Base-by-base conservation (phyloP, 2,888 invertebrate species). In the Formica aserva region DNA sequence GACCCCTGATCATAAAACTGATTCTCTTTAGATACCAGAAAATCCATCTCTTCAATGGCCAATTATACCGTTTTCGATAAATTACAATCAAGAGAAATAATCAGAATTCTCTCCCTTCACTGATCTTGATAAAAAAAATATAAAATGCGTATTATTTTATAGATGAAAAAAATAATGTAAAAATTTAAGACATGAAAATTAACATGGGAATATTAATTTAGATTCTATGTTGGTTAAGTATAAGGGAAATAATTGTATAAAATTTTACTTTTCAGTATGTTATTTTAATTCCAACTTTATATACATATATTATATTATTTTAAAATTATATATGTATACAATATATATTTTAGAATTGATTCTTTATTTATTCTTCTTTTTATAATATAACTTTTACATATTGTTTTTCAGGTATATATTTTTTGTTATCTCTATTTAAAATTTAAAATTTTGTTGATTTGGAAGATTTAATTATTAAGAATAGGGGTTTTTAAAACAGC, bases 11-110 rank as follows among this genome's bases (percentile, higher is more conserved):
- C 29, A 26, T 48, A n/a, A 52, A 48, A 48, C 26, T 35, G 52
- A 66, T 65, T 76, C 66, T 77, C 26, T 9, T 26, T 55, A 52
- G 38, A 55, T 66, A 29, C n/a, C 26, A 22, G 62, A 35, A 65
- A 22, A 45, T 35, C n/a, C n/a, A 11, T 3, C 11, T 35, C 41
- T 26, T 26, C 3, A 32, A 62, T 32, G 9, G 9, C 5, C 22
- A 55, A 9, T 72, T 57, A 26, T 26, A 13, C 32, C 18, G 18
- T 18, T 15, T 32, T 74, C 6, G 6, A 3, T 26, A 13, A 72
- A 29, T 15, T 29, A 41, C 29, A 60, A 32, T 32, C 32, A 32
- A 32, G 4, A 29, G 5, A 60, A 60, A 74, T 74, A 5, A 74
- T 60, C 3, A 18, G 41, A 41, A 45, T 26, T 35, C 4, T 26